These are phyloP conservation scores for Salpingus planirostris DNA, from an alignment of 2,888 invertebrate genomes.

Conservation along the genomic window DNA sequence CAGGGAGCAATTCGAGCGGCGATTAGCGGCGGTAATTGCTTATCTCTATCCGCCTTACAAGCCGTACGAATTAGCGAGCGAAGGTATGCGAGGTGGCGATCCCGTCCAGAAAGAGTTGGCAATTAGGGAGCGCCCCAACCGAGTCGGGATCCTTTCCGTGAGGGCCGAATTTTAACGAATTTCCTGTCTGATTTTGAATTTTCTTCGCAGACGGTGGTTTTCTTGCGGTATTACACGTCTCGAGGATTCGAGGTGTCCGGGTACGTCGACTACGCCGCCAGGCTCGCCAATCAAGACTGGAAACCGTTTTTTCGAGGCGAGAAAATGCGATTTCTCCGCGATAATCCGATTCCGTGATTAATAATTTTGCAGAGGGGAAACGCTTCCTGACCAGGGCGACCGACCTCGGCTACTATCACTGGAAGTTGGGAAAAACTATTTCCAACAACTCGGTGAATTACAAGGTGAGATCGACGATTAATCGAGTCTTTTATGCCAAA, in stretches of 20 bases:
- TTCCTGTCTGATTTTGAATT: neutral
- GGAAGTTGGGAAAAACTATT: conserved; percentile 59
- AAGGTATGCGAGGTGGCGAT: conserved; percentile 47
- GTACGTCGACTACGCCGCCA: conserved; percentile 72
- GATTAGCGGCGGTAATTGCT: conserved; percentile 49
- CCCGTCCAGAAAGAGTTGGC: conserved; percentile 62
- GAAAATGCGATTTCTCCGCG: neutral
- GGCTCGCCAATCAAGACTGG: conserved; percentile 67
- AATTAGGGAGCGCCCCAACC: conserved; percentile 62
- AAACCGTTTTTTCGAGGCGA: conserved; percentile 58
- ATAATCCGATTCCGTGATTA: too few species aligned
- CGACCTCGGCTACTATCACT: conserved; percentile 72
- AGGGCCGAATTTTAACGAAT: neutral
- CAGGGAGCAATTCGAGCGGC: conserved; percentile 51
- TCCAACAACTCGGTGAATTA: conserved; percentile 73
- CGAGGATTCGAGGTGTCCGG: conserved; percentile 74
- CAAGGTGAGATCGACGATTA: conserved; percentile 43
- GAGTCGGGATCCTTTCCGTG: conserved; percentile 64
- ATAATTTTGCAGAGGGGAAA: conserved; percentile 32
- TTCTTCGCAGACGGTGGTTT: conserved; percentile 80
- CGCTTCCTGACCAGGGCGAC: conserved; percentile 56
- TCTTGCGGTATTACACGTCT: conserved; percentile 58
- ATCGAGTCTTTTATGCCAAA: neutral
- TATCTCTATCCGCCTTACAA: conserved; percentile 53
- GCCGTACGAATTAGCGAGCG: conserved; percentile 53